These are phyloP conservation scores for Labrus mixtus DNA, from an alignment of 2,113 vertebrate species.

Conservation along the genomic window DNA sequence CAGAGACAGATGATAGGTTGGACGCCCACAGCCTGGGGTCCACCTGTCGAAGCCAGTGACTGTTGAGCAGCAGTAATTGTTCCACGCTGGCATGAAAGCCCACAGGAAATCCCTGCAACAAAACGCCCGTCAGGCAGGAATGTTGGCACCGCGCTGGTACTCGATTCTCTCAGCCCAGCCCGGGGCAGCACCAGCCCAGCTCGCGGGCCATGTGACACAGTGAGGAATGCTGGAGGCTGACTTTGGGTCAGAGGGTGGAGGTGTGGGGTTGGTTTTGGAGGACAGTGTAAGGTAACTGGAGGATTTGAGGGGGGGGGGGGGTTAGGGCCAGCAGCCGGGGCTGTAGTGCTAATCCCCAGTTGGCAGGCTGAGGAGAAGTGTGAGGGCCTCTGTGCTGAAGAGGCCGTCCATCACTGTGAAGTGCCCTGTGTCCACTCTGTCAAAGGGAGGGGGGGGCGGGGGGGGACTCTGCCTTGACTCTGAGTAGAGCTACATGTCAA, in stretches of 20 bases:
- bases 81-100: constrained; percentile 69
- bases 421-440: constrained; percentile 60
- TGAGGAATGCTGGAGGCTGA: constrained; percentile 65
- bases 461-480: constrained; percentile 15
- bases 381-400: constrained; percentile 57
- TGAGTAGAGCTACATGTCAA: constrained; percentile 1
- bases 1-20: constrained; percentile 26
- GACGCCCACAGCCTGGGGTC: constrained; percentile 41
- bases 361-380: constrained; percentile 67
- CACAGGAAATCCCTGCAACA: constrained; percentile 81
- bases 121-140: constrained; percentile 76
- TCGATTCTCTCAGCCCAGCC: constrained; percentile 43
- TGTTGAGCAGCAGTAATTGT: constrained; percentile 70
- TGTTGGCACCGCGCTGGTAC: constrained; percentile 70
- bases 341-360: constrained; percentile 74
- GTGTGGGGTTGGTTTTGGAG: constrained; percentile 34
- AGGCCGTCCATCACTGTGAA: constrained; percentile 61
- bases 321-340: constrained; percentile 49
- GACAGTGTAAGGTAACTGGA: constrained; percentile 39
- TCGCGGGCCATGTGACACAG: constrained; percentile 61
- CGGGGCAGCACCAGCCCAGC: constrained; percentile 37
- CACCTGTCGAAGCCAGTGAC: constrained; percentile 69
- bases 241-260: constrained; percentile 16
- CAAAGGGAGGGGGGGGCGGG: constrained; percentile 32
- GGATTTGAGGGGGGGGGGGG: constrained; percentile 44